Percentiles rank a stretch among this genome's conserved stretches.
These are phyloP conservation scores for Melanerpes formicivorus DNA, from an alignment of 2,113 vertebrate species.

Conservation along the genomic window DNA sequence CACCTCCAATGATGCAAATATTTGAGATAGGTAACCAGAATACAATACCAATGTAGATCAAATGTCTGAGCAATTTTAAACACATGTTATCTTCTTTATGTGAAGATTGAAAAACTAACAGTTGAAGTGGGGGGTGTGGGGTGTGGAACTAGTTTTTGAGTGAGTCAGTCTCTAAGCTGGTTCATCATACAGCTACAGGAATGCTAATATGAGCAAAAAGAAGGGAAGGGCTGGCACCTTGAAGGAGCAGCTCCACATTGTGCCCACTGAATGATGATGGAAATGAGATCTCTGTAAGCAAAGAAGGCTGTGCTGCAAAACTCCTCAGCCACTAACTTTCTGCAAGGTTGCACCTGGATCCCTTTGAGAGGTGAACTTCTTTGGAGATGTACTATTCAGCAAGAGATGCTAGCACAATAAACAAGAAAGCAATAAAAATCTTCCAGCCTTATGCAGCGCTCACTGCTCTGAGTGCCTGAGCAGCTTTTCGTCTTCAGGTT, in stretches of 20 bases:
- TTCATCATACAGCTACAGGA: not conserved
- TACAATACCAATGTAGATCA: too few species aligned
- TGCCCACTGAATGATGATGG: not conserved
- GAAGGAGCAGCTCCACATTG: not conserved
- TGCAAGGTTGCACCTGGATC: not conserved
- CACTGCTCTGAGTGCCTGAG: not conserved
- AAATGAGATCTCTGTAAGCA: not conserved
- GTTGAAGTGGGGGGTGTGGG: fast-evolving
- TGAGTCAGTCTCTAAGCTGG: not conserved
- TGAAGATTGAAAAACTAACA: not conserved
- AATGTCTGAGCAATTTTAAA: not conserved
- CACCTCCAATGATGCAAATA: not conserved
- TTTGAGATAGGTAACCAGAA: not conserved
- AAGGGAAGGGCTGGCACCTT: not conserved
- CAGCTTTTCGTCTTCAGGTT: not conserved
- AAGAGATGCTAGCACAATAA: not conserved
- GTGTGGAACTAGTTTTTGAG: not conserved
- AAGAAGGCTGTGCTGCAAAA: not conserved
- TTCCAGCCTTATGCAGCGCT: not conserved
- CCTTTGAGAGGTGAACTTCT: not conserved
- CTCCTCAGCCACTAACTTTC: not conserved
- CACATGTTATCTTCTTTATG: not conserved
- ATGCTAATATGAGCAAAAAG: not conserved
- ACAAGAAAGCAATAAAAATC: not conserved
- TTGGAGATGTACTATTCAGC: not conserved